phyloP scores from a whole-genome alignment of 1,140 invertebrate genomes.

The Neodiprion fabricii region DNA sequence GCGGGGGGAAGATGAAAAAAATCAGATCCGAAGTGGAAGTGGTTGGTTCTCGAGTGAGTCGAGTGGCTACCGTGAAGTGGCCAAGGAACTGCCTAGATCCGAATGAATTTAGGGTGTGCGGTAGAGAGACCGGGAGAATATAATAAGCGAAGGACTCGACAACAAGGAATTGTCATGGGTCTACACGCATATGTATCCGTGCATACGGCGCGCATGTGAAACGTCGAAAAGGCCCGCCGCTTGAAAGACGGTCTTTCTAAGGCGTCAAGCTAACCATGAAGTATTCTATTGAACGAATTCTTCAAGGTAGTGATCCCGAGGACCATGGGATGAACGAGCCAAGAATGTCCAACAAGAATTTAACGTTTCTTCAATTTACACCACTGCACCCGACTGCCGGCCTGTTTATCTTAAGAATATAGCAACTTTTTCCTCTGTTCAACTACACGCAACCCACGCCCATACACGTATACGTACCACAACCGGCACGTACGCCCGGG shows the following conservation, averaged over 20 bases:
- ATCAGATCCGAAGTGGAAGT: too few species aligned
- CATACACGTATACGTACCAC: neutral
- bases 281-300: neutral
- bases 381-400: neutral
- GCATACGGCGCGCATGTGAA: neutral
- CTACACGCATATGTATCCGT: too few species aligned
- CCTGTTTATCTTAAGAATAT: neutral
- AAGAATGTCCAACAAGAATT: neutral
- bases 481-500: neutral
- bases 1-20: too few species aligned
- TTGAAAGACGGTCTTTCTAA: neutral
- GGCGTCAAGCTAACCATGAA: neutral
- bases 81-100: too few species aligned
- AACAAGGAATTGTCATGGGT: too few species aligned
- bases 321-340: neutral
- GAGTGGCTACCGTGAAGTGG: too few species aligned
- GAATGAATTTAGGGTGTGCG: too few species aligned
- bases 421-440: neutral
- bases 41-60: too few species aligned
- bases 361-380: neutral
- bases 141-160: too few species aligned
- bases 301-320: neutral
- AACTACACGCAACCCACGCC: neutral
- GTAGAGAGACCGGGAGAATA: too few species aligned
- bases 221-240: neutral